Evolutionary conservation across 1,140 invertebrate genomes (phyloP), one percentile per base, ranked within the genome.

Genomic region (Eupristina koningsbergeri): DNA sequence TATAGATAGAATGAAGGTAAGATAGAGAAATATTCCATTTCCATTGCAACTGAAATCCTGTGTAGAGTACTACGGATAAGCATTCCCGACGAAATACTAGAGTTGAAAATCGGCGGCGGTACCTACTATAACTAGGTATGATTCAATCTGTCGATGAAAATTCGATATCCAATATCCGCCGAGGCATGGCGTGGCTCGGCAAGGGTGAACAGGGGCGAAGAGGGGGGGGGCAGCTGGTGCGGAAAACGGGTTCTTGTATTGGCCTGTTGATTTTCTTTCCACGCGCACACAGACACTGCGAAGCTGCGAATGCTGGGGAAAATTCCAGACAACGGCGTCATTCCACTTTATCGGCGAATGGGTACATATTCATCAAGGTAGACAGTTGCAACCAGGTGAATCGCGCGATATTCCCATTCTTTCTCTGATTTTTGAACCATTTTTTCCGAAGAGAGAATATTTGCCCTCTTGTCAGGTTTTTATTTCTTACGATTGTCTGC

Each of bases 121-220:
- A n/a, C n/a, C n/a, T 77, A 50, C 58, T 78, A 61, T 78, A 78
- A 76, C 76, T 67, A 9, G 78, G 31, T 26, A 34, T 82, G 71
- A 82, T 82, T 82, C 80, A 41, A 82, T 82, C 58, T 50, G 74
- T 76, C 53, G 80, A 82, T 82, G 71, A 58, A 76, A 82, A 82
- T 73, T 82, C 80, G 80, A 82, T 82, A 82, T 75, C 73, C 80
- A 76, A 82, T 82, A 82, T 82, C 73, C 58, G 80, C 71, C n/a
- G n/a, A n/a, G n/a, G n/a, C n/a, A n/a, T n/a, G n/a, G n/a, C n/a
- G n/a, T n/a, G n/a, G n/a, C n/a, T n/a, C n/a, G n/a, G n/a, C n/a
- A n/a, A n/a, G n/a, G n/a, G n/a, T n/a, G n/a, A n/a, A n/a, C n/a
- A n/a, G n/a, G n/a, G n/a, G 36, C 29, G 34, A 50, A 22, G 19